Evolutionary conservation across 2,113 vertebrate species (phyloP), one percentile per base, ranked within the genome.

Genomic region (Oophaga pumilio): DNA sequence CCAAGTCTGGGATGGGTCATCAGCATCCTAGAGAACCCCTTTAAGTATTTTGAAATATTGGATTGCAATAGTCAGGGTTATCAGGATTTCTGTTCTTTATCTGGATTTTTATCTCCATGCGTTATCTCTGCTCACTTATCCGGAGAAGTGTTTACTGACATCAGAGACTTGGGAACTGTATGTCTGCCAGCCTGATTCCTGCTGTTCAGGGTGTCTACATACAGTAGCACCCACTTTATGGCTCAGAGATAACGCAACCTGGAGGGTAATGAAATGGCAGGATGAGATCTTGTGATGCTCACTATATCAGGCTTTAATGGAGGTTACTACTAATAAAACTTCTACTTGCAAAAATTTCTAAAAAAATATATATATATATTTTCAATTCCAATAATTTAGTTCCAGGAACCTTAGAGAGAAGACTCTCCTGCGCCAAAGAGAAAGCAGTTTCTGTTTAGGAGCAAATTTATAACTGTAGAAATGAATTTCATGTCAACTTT

Each of bases 161-260:
- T 15, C 24, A 78, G 22, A 78, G 59, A 66, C 17, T 64, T 14
- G 52, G 74, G 57, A 76, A 12, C 57, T 85, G 69, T 62, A 20
- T 85, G 84, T 77, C 73, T 66, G 56, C 20, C 43, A 22, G 50
- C n/a, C 18, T 57, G 6, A 17, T 50, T 12, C 84, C 43, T 12
- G 49, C 56, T 85, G 71, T 78, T 59, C 26, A 1, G 49, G 22
- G 33, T 33, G 20, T 81, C 26, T 59, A 53, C 28, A 77, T 68
- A 64, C 84, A 86, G 84, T 86, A 86, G 84, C 84, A 49, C 10
- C 73, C 33, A 26, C 26, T 57, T 87, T 73, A 87, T 73, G 64
- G 28, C 76, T 56, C 66, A 56, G 26, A 69, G 85, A 87, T 87
- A 87, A 73, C 8, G n/a, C 17, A 43, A 77, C 33, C 76, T 69